Conservation (phyloP, 2,797 vertebrate species). For the Sparidentex hasta region DNA sequence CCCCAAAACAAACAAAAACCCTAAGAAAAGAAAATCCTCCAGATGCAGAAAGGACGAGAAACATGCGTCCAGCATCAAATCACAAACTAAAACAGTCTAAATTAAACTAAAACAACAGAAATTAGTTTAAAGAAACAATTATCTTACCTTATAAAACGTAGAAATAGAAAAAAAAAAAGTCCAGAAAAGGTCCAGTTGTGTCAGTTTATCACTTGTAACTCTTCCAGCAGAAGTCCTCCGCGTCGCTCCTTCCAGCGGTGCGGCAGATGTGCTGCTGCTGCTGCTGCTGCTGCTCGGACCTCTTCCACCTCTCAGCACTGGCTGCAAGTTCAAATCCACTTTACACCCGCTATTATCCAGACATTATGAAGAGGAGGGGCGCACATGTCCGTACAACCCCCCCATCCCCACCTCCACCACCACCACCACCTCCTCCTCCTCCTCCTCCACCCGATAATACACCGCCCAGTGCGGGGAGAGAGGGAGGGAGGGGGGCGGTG, state of each 20-base stretch:
- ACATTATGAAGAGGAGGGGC: conserved; percentile 88
- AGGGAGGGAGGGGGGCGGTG: neutral
- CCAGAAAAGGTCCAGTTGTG: conserved; percentile 6
- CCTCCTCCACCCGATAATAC: neutral
- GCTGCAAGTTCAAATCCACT: conserved; percentile 94
- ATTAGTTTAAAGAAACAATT: rapidly evolving
- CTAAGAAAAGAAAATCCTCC: neutral
- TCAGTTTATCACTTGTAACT: neutral
- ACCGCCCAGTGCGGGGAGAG: conserved; percentile 46
- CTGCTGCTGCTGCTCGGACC: conserved; percentile 65
- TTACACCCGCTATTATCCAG: conserved; percentile 89
- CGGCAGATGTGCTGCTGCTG: neutral
- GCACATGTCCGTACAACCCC: conserved; percentile 31
- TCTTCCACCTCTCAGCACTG: conserved; percentile 76
- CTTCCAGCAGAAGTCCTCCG: conserved; percentile 6
- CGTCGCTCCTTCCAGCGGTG: neutral
- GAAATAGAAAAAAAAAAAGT: neutral
- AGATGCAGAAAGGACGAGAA: neutral
- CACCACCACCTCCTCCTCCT: too few species aligned
- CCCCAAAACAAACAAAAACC: neutral
- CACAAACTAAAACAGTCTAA: too few species aligned
- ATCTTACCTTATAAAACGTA: conserved; percentile 37
- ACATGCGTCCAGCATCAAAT: neutral
- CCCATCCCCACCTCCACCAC: conserved; percentile 19
- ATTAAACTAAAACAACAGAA: too few species aligned